phyloP scores from a whole-genome alignment of 1,140 invertebrate species.

The Brachionus paranguensis region DNA sequence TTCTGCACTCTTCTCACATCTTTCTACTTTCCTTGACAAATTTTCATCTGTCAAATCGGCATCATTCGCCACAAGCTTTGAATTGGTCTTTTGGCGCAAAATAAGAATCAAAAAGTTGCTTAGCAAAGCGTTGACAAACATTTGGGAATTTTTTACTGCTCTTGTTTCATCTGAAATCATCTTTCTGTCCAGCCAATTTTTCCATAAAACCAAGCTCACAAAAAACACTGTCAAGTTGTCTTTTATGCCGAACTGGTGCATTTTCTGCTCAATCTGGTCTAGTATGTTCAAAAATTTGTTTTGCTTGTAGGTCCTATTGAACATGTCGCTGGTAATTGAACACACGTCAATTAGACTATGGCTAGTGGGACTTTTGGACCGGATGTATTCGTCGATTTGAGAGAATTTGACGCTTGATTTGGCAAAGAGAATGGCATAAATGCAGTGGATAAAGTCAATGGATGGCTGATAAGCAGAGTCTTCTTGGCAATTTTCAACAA shows the following conservation, averaged over 20 bases:
- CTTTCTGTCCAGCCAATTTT: constrained; percentile 1
- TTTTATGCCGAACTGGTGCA: neutral
- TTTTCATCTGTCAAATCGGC: neutral
- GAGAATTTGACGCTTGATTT: neutral
- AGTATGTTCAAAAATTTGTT: neutral
- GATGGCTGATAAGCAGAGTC: neutral
- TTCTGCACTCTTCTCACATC: neutral
- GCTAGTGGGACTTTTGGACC: neutral
- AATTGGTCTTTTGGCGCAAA: neutral
- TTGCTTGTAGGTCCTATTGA: neutral
- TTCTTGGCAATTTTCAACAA: neutral
- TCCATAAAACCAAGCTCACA: neutral
- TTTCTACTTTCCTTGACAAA: neutral
- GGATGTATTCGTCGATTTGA: constrained; percentile 26
- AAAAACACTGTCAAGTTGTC: constrained; percentile 3
- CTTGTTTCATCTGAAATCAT: neutral
- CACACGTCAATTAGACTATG: neutral
- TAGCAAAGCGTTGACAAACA: neutral
- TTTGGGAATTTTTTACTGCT: neutral
- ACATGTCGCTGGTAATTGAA: neutral
- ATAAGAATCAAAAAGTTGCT: neutral
- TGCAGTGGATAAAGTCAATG: neutral
- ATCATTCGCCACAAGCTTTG: neutral
- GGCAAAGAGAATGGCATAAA: neutral
- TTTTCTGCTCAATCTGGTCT: neutral